Percentiles rank a stretch among this genome's conserved stretches.
Evolutionary conservation across 2,797 vertebrate species (phyloP).

Genomic region (Perodicticus potto): DNA sequence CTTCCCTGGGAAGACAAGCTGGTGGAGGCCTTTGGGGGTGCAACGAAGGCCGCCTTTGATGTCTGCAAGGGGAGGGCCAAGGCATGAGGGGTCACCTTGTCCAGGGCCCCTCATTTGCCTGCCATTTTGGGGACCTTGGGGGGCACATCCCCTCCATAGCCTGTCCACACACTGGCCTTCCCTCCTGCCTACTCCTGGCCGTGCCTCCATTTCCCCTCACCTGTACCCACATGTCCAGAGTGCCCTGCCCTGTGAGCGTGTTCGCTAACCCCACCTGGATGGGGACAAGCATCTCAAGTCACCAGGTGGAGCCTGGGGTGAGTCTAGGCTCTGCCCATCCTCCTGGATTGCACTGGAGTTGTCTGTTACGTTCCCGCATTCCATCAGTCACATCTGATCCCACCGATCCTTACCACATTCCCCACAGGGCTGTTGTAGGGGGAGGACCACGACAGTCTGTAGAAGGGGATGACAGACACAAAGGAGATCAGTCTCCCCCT

Average conservation of each 20-base stretch:
- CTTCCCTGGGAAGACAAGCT: slow-evolving; percentile 96
- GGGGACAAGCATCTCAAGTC: background rate
- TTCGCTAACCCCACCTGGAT: background rate
- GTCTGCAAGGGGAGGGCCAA: slow-evolving; percentile 92
- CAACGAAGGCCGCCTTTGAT: slow-evolving; percentile 92
- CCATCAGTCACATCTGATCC: background rate
- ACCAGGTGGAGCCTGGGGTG: background rate
- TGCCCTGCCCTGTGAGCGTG: background rate
- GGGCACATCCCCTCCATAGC: slow-evolving; percentile 24
- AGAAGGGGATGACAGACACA: background rate
- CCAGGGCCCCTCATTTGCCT: slow-evolving; percentile 50
- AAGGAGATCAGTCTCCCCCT: background rate
- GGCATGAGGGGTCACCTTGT: slow-evolving; percentile 79
- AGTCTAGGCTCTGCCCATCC: background rate
- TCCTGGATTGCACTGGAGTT: background rate
- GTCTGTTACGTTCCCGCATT: background rate
- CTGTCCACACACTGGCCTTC: background rate
- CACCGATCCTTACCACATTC: background rate
- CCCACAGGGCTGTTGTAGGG: background rate
- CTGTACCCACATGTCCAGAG: background rate
- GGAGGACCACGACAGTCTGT: background rate
- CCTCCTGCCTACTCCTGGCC: background rate
- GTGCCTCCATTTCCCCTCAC: background rate
- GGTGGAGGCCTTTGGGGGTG: slow-evolving; percentile 95
- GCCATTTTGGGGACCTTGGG: slow-evolving; percentile 44